Evolutionary conservation across 2,113 vertebrate species (phyloP).

Genomic region (Nymphicus hollandicus): DNA sequence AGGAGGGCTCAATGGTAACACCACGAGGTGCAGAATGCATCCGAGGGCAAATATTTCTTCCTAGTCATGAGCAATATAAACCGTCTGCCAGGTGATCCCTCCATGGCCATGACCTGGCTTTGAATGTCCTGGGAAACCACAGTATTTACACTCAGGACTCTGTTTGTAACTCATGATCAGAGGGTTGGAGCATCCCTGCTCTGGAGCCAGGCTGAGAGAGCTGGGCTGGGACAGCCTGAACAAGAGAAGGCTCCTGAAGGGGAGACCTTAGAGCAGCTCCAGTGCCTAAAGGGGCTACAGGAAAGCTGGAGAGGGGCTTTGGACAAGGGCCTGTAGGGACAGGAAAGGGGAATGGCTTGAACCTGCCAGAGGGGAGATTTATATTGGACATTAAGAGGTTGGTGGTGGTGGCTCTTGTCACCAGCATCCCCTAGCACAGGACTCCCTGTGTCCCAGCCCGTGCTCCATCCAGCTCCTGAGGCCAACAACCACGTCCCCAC

Average conservation of each 20-base stretch:
- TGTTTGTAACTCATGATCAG: rapidly evolving
- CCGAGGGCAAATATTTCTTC: rapidly evolving
- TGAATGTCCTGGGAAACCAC: rapidly evolving
- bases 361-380: not conserved
- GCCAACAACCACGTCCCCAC: rapidly evolving
- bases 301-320: not conserved
- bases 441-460: rapidly evolving
- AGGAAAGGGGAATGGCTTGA: not conserved
- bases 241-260: not conserved
- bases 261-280: too few species aligned
- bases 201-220: not conserved
- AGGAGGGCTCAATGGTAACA: not conserved
- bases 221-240: not conserved
- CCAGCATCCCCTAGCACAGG: rapidly evolving
- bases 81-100: rapidly evolving
- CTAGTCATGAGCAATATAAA: rapidly evolving
- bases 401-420: not conserved
- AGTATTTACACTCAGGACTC: rapidly evolving
- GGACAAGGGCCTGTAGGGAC: not conserved
- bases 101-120: rapidly evolving
- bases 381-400: not conserved
- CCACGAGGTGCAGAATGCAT: rapidly evolving
- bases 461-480: not conserved
- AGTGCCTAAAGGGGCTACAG: too few species aligned
- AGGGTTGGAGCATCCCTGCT: not conserved